phyloP scores from a whole-genome alignment of 1,140 invertebrate species.

The Halictus rubicundus region DNA sequence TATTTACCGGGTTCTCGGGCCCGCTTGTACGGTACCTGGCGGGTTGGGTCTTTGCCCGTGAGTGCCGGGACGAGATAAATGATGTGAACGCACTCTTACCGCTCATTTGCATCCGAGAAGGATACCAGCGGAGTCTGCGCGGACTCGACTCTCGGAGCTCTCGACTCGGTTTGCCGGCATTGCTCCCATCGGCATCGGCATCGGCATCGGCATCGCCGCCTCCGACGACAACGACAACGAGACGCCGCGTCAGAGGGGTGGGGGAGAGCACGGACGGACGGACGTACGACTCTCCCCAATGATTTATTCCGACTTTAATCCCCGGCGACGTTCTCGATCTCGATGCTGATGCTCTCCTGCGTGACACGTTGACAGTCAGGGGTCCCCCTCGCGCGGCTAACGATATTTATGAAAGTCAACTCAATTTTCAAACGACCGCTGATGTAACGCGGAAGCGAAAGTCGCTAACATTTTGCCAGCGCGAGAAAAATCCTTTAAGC shows the following conservation, averaged over 20 bases:
- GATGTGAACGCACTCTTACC: slow-evolving; percentile 56
- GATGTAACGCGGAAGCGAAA: slow-evolving; percentile 49
- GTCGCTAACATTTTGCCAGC: slow-evolving; percentile 17
- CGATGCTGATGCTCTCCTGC: slow-evolving; percentile 20
- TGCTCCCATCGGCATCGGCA: no score
- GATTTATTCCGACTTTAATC: slow-evolving; percentile 62
- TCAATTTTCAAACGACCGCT: slow-evolving; percentile 40
- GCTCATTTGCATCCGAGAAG: slow-evolving; percentile 58
- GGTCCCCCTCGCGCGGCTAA: neutral
- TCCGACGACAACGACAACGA: no score
- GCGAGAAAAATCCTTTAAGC: neutral
- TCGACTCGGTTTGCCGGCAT: neutral
- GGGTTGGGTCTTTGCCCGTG: slow-evolving; percentile 21
- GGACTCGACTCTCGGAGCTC: no score
- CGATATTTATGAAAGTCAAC: slow-evolving; percentile 52
- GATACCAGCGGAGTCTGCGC: neutral
- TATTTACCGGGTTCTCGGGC: slow-evolving; percentile 43
- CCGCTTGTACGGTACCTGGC: slow-evolving; percentile 37
- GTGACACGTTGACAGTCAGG: slow-evolving; percentile 35
- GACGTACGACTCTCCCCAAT: slow-evolving; percentile 12
- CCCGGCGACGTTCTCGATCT: slow-evolving; percentile 23
- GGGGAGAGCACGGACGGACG: no score
- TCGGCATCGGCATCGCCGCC: no score
- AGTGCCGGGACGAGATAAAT: slow-evolving; percentile 51
- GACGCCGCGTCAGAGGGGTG: neutral